These are phyloP conservation scores for Thomomys bottae DNA, from an alignment of 2,113 vertebrate species.

Conservation along the genomic window DNA sequence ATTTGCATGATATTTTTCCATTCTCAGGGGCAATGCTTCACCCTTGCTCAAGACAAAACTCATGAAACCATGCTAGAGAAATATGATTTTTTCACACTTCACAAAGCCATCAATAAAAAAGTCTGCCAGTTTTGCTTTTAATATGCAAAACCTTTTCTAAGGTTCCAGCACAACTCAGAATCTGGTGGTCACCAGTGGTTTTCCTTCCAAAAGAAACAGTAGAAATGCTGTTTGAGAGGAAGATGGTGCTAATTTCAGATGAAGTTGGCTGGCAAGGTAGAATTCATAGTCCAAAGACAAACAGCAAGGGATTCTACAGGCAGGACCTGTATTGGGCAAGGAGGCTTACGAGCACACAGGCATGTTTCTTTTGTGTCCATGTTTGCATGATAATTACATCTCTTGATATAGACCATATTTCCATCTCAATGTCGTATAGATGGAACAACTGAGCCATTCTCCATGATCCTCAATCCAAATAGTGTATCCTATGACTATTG, in stretches of 20 bases:
- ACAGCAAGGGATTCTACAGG: not conserved
- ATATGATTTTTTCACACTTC: constrained; percentile 76
- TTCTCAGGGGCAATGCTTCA: constrained; percentile 72
- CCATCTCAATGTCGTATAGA: not conserved
- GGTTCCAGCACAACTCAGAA: constrained; percentile 60
- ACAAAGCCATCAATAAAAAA: constrained; percentile 73
- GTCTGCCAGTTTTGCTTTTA: constrained; percentile 73
- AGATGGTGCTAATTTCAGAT: not conserved
- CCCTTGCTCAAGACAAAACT: constrained; percentile 61
- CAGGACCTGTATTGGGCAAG: constrained; percentile 18
- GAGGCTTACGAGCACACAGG: not conserved
- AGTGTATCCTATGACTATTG: not conserved
- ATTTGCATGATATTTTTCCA: constrained; percentile 64
- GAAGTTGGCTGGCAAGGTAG: not conserved
- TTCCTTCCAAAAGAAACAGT: constrained; percentile 74
- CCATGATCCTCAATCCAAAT: not conserved
- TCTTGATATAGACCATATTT: constrained; percentile 36
- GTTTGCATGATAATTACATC: constrained; percentile 37
- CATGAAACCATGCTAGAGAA: constrained; percentile 77
- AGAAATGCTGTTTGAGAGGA: constrained; percentile 65
- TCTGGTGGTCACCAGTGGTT: constrained; percentile 64
- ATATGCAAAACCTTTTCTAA: constrained; percentile 60
- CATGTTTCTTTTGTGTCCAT: constrained; percentile 1
- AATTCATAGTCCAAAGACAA: not conserved
- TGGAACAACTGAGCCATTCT: not conserved